phyloP scores from a whole-genome alignment of 1,140 invertebrate genomes.

The Bombus consobrinus region DNA sequence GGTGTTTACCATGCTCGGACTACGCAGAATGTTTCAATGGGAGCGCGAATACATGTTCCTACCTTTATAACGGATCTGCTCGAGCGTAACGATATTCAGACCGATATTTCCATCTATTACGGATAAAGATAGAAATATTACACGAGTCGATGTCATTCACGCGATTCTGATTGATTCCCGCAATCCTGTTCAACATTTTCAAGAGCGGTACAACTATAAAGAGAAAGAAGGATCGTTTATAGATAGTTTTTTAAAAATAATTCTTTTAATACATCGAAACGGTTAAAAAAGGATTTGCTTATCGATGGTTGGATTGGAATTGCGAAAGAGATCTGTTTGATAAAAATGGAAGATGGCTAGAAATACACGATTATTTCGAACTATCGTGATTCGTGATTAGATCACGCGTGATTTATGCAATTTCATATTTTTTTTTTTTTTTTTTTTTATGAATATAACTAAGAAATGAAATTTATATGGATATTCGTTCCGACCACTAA shows the following conservation, averaged over 20 bases:
- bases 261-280: background rate
- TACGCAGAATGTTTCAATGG: slow-evolving; percentile 44
- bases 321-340: no score
- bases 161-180: background rate
- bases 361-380: no score
- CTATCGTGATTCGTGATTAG: no score
- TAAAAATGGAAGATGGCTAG: no score
- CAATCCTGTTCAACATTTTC: background rate
- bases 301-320: no score
- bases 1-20: slow-evolving; percentile 49
- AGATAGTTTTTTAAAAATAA: background rate
- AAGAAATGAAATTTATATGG: no score
- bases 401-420: no score
- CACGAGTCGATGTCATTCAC: background rate
- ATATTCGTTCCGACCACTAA: no score
- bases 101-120: slow-evolving; percentile 62
- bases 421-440: no score
- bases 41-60: slow-evolving; percentile 37
- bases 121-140: slow-evolving; percentile 55
- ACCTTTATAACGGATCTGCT: slow-evolving; percentile 34
- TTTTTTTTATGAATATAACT: no score
- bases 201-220: background rate
- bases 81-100: slow-evolving; percentile 44
- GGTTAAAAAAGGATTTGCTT: background rate
- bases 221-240: background rate